Conservation (phyloP, 2,797 vertebrate genomes). For the Propithecus deckenii region DNA sequence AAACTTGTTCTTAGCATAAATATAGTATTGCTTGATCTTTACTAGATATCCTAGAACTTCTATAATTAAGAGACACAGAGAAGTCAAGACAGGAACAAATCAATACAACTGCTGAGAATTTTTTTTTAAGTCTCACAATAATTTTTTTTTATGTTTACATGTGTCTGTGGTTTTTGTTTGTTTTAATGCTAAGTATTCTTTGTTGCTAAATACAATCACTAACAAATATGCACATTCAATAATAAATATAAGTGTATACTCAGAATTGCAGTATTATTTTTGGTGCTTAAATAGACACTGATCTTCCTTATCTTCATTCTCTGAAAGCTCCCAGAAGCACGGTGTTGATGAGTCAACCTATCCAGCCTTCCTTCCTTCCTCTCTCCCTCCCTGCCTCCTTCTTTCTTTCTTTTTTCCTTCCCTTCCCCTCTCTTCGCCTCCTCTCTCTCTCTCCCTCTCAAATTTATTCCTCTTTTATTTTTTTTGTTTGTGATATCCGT, state of each 20-base stretch:
- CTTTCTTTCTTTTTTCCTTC: no score
- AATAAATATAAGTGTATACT: background rate
- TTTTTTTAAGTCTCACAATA: background rate
- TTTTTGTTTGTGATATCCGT: background rate
- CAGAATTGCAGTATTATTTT: background rate
- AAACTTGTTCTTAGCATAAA: background rate
- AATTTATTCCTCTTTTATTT: background rate
- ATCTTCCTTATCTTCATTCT: background rate
- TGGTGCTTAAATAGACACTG: background rate
- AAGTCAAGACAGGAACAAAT: background rate
- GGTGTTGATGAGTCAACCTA: background rate
- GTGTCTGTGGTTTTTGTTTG: background rate
- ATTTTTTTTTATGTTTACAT: background rate
- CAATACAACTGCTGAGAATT: background rate
- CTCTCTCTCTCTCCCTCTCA: no score
- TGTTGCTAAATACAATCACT: background rate
- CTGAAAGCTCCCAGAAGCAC: background rate
- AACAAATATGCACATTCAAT: background rate
- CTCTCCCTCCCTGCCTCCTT: background rate
- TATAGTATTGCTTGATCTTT: background rate
- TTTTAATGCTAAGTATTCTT: background rate
- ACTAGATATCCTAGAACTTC: background rate
- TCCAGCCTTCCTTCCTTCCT: background rate
- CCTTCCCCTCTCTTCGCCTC: no score
- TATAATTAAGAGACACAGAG: background rate